These are phyloP conservation scores for Felis chaus DNA, from an alignment of 2,113 vertebrate genomes.

Conservation along the genomic window DNA sequence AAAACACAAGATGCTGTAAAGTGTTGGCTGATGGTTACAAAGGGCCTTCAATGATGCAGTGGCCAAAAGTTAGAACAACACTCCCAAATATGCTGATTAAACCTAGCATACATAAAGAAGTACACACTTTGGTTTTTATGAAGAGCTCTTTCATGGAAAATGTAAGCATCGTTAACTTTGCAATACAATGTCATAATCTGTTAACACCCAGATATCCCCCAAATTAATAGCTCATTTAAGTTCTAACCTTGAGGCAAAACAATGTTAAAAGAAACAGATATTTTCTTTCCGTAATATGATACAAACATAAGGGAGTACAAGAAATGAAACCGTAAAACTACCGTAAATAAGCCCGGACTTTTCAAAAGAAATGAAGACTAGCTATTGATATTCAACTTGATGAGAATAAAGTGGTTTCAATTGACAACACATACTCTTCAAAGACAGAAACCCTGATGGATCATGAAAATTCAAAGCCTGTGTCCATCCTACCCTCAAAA, in stretches of 20 bases:
- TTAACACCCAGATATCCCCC: neutral
- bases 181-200: slow-evolving; percentile 38
- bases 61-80: slow-evolving; percentile 46
- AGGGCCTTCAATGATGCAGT: slow-evolving; percentile 43
- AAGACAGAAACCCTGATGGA: neutral
- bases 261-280: slow-evolving; percentile 8
- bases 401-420: neutral
- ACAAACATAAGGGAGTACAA: neutral
- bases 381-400: neutral
- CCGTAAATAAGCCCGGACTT: slow-evolving; percentile 11
- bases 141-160: slow-evolving; percentile 29
- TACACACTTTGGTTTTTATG: neutral
- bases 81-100: slow-evolving; percentile 34
- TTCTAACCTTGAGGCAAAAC: neutral
- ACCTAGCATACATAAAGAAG: neutral
- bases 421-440: neutral
- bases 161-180: slow-evolving; percentile 31
- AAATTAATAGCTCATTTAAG: neutral
- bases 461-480: neutral
- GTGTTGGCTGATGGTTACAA: slow-evolving; percentile 53
- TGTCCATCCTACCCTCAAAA: neutral
- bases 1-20: slow-evolving; percentile 73
- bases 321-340: slow-evolving; percentile 10
- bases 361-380: slow-evolving; percentile 35
- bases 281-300: neutral